phyloP scores from a whole-genome alignment of 2,797 vertebrate genomes.

The Pangasius sanitwongsei region DNA sequence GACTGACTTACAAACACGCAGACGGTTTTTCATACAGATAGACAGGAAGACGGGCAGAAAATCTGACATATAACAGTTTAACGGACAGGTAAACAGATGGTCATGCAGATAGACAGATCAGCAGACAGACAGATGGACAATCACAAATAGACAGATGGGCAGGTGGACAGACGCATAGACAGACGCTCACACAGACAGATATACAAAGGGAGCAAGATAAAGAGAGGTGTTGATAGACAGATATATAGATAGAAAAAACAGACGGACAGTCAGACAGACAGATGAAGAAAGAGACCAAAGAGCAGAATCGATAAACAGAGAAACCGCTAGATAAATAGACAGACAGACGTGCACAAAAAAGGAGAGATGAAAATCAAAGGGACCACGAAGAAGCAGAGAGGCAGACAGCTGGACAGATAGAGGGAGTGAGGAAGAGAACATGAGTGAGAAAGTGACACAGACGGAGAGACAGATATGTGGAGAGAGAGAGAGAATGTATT shows the following conservation, averaged over 20 bases:
- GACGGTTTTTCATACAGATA: slow-evolving; percentile 35
- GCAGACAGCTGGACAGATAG: not conserved
- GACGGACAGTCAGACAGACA: not conserved
- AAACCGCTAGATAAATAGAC: not conserved
- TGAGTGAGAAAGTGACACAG: not conserved
- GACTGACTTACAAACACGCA: slow-evolving; percentile 50
- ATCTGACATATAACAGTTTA: not conserved
- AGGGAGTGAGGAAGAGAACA: not conserved
- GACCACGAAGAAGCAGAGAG: not conserved
- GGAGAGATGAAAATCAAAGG: not conserved
- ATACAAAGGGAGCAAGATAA: not conserved
- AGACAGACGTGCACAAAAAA: not conserved
- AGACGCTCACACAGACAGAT: not conserved
- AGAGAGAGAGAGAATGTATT: not conserved
- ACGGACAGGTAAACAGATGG: not conserved
- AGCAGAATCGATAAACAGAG: not conserved
- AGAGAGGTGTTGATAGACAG: not conserved
- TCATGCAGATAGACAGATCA: not conserved
- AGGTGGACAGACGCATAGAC: not conserved
- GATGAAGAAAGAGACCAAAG: not conserved
- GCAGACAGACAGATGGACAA: not conserved
- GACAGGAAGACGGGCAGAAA: not conserved
- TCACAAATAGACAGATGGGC: not conserved
- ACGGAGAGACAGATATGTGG: not conserved
- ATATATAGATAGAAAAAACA: not conserved